These are phyloP conservation scores for Blastobasis lacticolella DNA, from an alignment of 2,888 invertebrate genomes.

Conservation along the genomic window DNA sequence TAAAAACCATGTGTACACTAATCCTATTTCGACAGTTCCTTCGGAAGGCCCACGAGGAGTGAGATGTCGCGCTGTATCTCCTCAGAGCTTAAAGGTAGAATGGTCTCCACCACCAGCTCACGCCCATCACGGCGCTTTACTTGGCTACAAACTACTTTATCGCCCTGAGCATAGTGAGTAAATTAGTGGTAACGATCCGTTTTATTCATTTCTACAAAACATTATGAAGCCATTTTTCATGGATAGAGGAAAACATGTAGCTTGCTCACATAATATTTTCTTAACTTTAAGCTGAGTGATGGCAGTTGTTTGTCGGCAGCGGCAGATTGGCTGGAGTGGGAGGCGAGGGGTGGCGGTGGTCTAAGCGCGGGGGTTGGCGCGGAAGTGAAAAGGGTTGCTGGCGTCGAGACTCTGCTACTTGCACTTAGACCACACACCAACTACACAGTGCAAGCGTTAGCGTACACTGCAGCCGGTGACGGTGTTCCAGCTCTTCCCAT, in stretches of 20 bases:
- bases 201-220: too few relatives aligned
- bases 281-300: slow-evolving; percentile 61
- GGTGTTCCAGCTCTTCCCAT: slow-evolving; percentile 85
- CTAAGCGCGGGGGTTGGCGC: slow-evolving; percentile 56
- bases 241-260: too few relatives aligned
- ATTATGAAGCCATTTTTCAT: too few relatives aligned
- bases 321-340: slow-evolving; percentile 69
- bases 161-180: slow-evolving; percentile 76
- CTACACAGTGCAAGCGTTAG: slow-evolving; percentile 89
- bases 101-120: slow-evolving; percentile 84
- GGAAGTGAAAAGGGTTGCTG: slow-evolving; percentile 85
- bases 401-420: slow-evolving; percentile 85
- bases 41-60: slow-evolving; percentile 85
- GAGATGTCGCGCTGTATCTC: slow-evolving; percentile 82
- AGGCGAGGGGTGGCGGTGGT: slow-evolving; percentile 48
- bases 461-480: slow-evolving; percentile 89
- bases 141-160: slow-evolving; percentile 91
- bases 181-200: not conserved
- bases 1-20: too few relatives aligned
- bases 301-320: slow-evolving; percentile 71
- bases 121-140: slow-evolving; percentile 82
- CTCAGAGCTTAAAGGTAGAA: slow-evolving; percentile 86
- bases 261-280: slow-evolving; percentile 4
- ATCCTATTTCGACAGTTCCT: slow-evolving; percentile 71
- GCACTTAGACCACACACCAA: slow-evolving; percentile 89